Conservation (phyloP, 2,797 vertebrate genomes). For the Petrocephalus schoutedeni region DNA sequence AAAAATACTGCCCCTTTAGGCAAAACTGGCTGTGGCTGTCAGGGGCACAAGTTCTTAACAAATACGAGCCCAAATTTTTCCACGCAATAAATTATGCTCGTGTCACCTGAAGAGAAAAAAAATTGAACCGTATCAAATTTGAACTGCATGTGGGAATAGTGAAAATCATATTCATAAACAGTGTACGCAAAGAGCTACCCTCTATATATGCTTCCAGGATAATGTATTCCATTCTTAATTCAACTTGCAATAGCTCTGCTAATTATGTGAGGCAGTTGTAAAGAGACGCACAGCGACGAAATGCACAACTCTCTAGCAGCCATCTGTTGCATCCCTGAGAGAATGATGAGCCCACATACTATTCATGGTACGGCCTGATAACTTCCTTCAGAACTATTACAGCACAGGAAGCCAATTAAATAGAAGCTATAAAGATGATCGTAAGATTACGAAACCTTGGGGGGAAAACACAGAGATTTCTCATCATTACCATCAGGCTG, state of each 20-base stretch:
- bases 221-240: neutral
- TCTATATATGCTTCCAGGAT: neutral
- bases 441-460: neutral
- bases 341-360: neutral
- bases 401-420: neutral
- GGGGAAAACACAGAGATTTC: neutral
- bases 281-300: neutral
- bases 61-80: neutral
- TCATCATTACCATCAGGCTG: neutral
- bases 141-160: neutral
- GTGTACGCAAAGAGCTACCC: neutral
- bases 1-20: neutral
- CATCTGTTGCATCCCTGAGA: constrained; percentile 2
- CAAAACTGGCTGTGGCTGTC: neutral
- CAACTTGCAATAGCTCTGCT: neutral
- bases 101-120: neutral
- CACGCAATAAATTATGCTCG: neutral
- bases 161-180: neutral
- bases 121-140: neutral
- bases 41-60: neutral
- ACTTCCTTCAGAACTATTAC: neutral
- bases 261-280: neutral
- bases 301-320: neutral
- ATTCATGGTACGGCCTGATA: neutral
- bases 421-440: neutral